Conservation (phyloP, 2,113 vertebrate genomes). For the Nerophis lumbriciformis region DNA sequence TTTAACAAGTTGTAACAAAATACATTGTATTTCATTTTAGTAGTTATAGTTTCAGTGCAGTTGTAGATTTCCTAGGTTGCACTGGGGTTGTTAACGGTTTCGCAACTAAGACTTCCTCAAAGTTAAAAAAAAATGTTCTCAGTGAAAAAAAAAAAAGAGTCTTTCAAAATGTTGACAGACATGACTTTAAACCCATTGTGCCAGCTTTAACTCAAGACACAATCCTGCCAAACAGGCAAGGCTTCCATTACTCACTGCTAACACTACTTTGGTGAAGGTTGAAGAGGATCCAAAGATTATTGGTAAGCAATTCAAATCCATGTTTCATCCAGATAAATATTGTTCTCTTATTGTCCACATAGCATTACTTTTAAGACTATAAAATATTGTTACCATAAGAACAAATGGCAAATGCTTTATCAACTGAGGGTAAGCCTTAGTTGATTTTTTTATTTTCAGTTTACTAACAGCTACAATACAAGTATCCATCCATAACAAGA, state of each 20-base stretch:
- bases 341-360: not conserved
- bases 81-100: constrained; percentile 7
- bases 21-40: no score
- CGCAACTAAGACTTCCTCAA: constrained; percentile 56
- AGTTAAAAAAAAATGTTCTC: constrained; percentile 24
- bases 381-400: not conserved
- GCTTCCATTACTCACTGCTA: not conserved
- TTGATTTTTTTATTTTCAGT: no score
- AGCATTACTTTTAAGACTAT: not conserved
- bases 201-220: constrained; percentile 15
- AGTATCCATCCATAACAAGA: no score
- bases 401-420: no score
- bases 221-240: not conserved
- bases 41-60: no score
- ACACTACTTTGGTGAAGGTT: not conserved
- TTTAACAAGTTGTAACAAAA: no score
- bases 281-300: not conserved
- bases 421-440: no score
- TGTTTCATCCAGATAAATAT: not conserved
- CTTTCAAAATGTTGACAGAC: constrained; percentile 31
- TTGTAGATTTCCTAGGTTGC: not conserved
- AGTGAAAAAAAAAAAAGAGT: constrained; percentile 18
- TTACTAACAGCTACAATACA: no score
- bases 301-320: constrained; percentile 27
- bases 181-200: not conserved